Evolutionary conservation across 1,140 invertebrate genomes (phyloP).

Genomic region (Pseudobourletiella spinata): DNA sequence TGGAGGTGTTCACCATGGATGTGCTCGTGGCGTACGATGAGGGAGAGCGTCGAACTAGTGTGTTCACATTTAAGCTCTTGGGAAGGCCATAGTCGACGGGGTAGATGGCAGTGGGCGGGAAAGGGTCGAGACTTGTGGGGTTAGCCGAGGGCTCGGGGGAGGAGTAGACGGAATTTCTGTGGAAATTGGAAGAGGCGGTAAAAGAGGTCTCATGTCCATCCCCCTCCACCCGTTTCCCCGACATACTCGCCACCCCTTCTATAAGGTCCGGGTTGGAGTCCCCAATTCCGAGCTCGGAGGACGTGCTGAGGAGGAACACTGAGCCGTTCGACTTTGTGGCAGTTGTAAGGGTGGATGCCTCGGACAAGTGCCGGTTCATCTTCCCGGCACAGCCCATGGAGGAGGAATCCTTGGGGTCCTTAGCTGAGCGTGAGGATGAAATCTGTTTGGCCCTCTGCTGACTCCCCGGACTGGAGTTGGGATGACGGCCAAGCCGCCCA

Average conservation of each 20-base stretch:
- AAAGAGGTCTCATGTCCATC: conserved; percentile 26
- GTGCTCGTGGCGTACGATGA: conserved; percentile 34
- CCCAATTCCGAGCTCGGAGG: conserved; percentile 28
- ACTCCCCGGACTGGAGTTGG: background rate
- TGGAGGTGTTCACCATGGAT: background rate
- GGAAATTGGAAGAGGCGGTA: background rate
- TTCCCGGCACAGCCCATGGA: conserved; percentile 24
- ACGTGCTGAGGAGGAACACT: conserved; percentile 34
- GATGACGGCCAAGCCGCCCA: conserved; percentile 12
- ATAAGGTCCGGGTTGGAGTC: conserved; percentile 36
- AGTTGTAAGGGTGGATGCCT: conserved; percentile 32
- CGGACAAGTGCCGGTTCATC: conserved; percentile 29
- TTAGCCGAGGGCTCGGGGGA: background rate
- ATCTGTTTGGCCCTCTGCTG: background rate
- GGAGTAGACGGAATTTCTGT: conserved; percentile 11
- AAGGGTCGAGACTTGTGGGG: conserved; percentile 16
- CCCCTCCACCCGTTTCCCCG: conserved; percentile 25
- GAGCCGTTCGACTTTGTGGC: conserved; percentile 35
- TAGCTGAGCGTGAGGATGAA: background rate
- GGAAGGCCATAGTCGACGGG: conserved; percentile 66
- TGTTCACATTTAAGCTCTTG: conserved; percentile 48
- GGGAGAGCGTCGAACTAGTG: conserved; percentile 38
- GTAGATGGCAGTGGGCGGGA: conserved; percentile 47
- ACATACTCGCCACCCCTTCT: conserved; percentile 23
- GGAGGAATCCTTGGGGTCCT: conserved; percentile 12